phyloP scores from a whole-genome alignment of 2,888 invertebrate species.

The Entomobrya multifasciata region DNA sequence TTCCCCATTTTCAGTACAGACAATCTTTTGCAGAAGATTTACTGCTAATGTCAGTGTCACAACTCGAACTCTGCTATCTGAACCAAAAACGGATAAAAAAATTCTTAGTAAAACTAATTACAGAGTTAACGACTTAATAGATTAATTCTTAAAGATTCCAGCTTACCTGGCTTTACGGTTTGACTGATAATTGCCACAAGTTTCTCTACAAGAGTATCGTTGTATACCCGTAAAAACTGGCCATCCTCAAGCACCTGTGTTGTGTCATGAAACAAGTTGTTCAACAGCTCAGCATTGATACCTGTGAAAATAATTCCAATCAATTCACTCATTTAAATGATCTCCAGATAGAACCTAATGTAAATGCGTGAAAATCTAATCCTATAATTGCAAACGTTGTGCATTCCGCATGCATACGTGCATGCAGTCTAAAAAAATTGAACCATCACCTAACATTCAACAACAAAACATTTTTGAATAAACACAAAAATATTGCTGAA shows the following conservation, averaged over 20 bases:
- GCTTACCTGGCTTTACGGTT: slow-evolving; percentile 91
- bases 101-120: neutral
- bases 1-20: slow-evolving; percentile 82
- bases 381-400: neutral
- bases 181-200: slow-evolving; percentile 90
- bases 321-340: no score
- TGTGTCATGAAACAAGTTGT: slow-evolving; percentile 72
- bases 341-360: no score
- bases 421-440: slow-evolving; percentile 20
- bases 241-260: slow-evolving; percentile 43
- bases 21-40: slow-evolving; percentile 88
- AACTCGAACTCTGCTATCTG: slow-evolving; percentile 89
- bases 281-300: slow-evolving; percentile 89
- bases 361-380: no score
- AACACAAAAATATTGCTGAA: slow-evolving; percentile 13
- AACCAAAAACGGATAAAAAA: neutral
- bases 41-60: slow-evolving; percentile 95
- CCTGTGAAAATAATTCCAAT: no score
- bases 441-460: slow-evolving; percentile 17
- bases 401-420: slow-evolving; percentile 41
- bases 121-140: neutral
- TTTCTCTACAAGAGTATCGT: slow-evolving; percentile 90
- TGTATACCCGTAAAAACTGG: slow-evolving; percentile 86
- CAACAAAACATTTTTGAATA: neutral
- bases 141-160: neutral